Evolutionary conservation across 1,140 invertebrate species (phyloP).

Genomic region (Aphis craccivora): DNA sequence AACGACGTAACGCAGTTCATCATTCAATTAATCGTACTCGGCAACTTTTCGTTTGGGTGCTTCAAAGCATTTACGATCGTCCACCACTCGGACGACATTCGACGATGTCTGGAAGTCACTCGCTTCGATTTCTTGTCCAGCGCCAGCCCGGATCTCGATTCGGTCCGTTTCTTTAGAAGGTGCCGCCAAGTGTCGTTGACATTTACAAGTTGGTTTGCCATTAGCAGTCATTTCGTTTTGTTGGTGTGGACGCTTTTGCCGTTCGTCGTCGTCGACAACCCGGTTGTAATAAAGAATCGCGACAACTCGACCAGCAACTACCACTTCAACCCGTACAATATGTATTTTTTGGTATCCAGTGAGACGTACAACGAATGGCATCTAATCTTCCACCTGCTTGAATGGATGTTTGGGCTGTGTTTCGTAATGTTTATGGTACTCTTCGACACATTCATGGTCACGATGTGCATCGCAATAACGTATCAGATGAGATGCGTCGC

Average conservation of each 20-base stretch:
- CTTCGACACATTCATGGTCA: constrained; percentile 18
- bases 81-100: not conserved
- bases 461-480: not conserved
- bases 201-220: not conserved
- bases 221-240: not conserved
- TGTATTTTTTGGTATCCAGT: not conserved
- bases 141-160: not conserved
- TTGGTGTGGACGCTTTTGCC: not conserved
- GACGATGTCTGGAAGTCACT: not conserved
- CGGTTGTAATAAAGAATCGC: not conserved
- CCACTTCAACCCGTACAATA: not conserved
- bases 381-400: not conserved
- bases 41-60: not conserved
- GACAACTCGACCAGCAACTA: not conserved
- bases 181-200: not conserved
- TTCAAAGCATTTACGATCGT: not conserved
- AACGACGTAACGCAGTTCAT: not conserved
- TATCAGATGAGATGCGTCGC: not conserved
- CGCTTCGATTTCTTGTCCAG: not conserved
- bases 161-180: not conserved
- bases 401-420: not conserved
- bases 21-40: not conserved
- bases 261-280: not conserved
- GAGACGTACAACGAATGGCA: not conserved
- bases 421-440: not conserved